Evolutionary conservation across 2,113 vertebrate species (phyloP).

Genomic region (Acrocephalus arundinaceus): DNA sequence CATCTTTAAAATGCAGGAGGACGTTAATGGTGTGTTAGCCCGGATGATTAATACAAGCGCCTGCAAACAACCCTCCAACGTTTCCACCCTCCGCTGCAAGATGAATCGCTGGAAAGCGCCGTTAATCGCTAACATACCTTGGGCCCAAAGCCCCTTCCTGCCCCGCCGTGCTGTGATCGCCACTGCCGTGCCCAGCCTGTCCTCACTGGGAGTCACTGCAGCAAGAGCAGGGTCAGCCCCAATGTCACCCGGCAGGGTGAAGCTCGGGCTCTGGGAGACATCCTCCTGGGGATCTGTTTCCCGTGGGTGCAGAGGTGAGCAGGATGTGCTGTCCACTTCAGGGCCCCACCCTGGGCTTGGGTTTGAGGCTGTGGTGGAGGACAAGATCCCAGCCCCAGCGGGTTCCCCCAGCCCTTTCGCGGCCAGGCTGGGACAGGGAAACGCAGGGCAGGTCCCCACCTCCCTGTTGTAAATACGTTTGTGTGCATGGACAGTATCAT

Average conservation of each 20-base stretch:
- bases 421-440: neutral
- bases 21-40: constrained; percentile 76
- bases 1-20: constrained; percentile 75
- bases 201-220: neutral
- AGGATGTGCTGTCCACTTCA: neutral
- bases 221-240: neutral
- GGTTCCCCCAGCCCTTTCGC: fast-evolving
- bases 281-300: neutral
- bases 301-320: fast-evolving
- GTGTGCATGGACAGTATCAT: fast-evolving
- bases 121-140: constrained; percentile 73
- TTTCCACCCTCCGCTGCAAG: constrained; percentile 65
- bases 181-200: neutral
- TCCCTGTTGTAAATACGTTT: fast-evolving
- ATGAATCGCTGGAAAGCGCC: constrained; percentile 71
- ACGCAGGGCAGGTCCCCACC: fast-evolving
- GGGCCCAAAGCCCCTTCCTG: constrained; percentile 52
- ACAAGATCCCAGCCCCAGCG: fast-evolving
- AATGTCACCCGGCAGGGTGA: fast-evolving
- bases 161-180: neutral
- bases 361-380: neutral
- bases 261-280: fast-evolving
- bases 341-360: fast-evolving
- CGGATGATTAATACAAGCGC: constrained; percentile 73
- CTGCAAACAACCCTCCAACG: constrained; percentile 70